Base-by-base conservation (phyloP, 2,888 invertebrate species). In the Pammene aurita region DNA sequence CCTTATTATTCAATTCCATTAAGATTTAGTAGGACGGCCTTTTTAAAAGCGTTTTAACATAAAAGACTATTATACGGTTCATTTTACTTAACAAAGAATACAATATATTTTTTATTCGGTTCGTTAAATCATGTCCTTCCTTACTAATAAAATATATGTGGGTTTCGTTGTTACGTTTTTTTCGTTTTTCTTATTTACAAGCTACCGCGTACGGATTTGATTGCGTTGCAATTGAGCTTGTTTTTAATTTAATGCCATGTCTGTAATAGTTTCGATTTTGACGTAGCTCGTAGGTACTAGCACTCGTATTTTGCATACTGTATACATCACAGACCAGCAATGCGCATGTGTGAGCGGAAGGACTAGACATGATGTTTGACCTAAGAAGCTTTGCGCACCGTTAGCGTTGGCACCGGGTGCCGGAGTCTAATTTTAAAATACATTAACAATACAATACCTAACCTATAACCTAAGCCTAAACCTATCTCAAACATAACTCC, bases 1-100 rank as follows among this genome's bases (percentile, higher is more conserved):
- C 88, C 84, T 88, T 88, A 88, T 89, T 90, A 90, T 90, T 91
- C 87, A 87, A 87, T 86, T 84, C 87, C 85, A 88, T 91, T 91
- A 90, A 85, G 84, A 85, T 84, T 87, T 85, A 86, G 86, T 85
- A 80, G 84, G 85, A 85, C 88, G 86, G 85, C 80, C 80, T 84
- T 87, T 89, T 84, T 85, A 83, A 86, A 88, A 83, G 84, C 81
- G 77, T 77, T 85, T 86, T 85, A 85, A 84, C 87, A 88, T 88
- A 86, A 86, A 86, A 87, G 84, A 84, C 87, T 83, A 90, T 88
- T 88, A 89, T 85, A 85, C 79, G 80, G 83, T 81, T 85, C 86
- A 85, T 90, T 91, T 86, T 85, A 84, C 85, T 87, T 87, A 84
- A 90, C 87, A 90, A 90, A 85, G 86, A 84, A 84, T 83, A 84